A percentile compares a stretch with the other conserved stretches of the same genome.
phyloP scores from a whole-genome alignment of 2,888 invertebrate species.

The Imbricaverruca yamaguchii region DNA sequence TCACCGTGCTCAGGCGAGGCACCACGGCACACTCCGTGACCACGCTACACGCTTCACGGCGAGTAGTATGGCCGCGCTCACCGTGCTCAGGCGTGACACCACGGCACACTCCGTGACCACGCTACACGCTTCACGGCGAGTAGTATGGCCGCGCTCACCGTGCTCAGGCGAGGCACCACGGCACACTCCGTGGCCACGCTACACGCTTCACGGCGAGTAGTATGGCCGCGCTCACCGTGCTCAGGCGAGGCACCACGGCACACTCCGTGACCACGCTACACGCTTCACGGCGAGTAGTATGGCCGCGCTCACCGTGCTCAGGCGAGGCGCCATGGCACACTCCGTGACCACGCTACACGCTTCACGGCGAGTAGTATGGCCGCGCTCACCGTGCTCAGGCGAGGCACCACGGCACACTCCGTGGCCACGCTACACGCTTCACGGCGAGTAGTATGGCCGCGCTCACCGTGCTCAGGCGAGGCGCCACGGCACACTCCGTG shows the following conservation, averaged over 20 bases:
- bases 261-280: no score
- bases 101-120: neutral
- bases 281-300: no score
- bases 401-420: neutral
- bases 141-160: neutral
- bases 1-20: slow-evolving; percentile 16
- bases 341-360: no score
- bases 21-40: neutral
- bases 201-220: no score
- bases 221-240: neutral
- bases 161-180: slow-evolving; percentile 17
- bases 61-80: neutral
- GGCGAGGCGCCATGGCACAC: slow-evolving; percentile 16
- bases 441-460: no score
- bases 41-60: no score
- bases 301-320: neutral
- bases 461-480: slow-evolving; percentile 7
- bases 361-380: no score
- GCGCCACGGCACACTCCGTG: neutral
- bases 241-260: slow-evolving; percentile 13
- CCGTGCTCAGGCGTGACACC: slow-evolving; percentile 16
- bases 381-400: neutral
- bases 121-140: no score
- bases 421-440: no score
- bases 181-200: no score